Evolutionary conservation across 2,888 invertebrate genomes (phyloP).

Genomic region (Lacanobia oleracea): DNA sequence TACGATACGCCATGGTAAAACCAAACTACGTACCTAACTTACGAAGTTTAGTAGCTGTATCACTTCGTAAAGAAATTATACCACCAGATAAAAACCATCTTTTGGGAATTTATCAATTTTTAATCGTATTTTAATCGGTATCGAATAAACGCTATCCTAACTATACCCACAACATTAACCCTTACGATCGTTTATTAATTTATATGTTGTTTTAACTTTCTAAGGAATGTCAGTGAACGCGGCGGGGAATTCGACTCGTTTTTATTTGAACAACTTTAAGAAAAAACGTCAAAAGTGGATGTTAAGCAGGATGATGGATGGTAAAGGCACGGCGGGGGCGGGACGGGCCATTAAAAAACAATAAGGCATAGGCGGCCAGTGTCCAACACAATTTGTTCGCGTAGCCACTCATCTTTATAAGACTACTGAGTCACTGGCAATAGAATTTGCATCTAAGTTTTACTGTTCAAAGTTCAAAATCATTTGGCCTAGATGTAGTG

Average conservation of each 20-base stretch:
- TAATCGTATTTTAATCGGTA: conserved; percentile 40
- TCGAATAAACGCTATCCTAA: conserved; percentile 33
- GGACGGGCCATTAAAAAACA: conserved; percentile 88
- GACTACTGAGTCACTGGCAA: conserved; percentile 30
- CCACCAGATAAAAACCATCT: not conserved
- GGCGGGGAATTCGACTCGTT: conserved; percentile 83
- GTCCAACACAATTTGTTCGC: conserved; percentile 87
- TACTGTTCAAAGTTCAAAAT: conserved; percentile 37
- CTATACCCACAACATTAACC: conserved; percentile 70
- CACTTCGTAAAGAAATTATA: not conserved
- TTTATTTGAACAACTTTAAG: conserved; percentile 78
- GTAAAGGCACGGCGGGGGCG: conserved; percentile 81
- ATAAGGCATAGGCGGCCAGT: conserved; percentile 84
- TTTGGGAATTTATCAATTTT: not conserved
- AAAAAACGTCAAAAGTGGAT: conserved; percentile 71
- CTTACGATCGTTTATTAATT: conserved; percentile 80
- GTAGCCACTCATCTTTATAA: conserved; percentile 82
- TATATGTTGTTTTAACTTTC: conserved; percentile 85
- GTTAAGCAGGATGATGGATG: conserved; percentile 83
- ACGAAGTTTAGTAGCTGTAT: not conserved
- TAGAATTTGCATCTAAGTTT: conserved; percentile 43
- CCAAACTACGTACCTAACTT: not conserved
- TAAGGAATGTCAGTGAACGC: conserved; percentile 82
- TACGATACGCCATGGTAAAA: not conserved
- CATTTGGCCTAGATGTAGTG: conserved; percentile 4